Conservation (phyloP, 1,140 invertebrate genomes). For the Pinna nobilis region DNA sequence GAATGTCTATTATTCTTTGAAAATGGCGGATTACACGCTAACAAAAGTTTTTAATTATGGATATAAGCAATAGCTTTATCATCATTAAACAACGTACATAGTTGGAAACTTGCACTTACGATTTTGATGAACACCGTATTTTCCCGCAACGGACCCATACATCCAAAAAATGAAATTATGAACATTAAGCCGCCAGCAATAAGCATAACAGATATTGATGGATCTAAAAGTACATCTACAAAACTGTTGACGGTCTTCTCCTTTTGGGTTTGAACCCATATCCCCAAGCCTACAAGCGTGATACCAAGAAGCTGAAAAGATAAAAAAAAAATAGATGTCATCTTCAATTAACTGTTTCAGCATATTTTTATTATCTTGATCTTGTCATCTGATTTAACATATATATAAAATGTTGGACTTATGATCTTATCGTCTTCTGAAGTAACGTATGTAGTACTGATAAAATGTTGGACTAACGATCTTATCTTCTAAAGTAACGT, state of each 20-base stretch:
- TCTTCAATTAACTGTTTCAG: too few relatives aligned
- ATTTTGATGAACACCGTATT: conserved; percentile 94
- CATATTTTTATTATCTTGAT: too few relatives aligned
- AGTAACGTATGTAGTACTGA: too few relatives aligned
- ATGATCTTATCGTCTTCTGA: too few relatives aligned
- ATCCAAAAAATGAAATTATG: conserved; percentile 91
- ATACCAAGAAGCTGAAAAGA: background rate
- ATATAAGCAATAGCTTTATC: background rate
- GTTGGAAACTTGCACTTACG: conserved; percentile 84
- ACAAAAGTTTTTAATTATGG: background rate
- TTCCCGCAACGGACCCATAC: conserved; percentile 92
- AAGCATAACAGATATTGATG: conserved; percentile 87
- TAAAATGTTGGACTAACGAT: too few relatives aligned
- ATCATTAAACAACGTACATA: background rate
- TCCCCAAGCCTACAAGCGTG: conserved; percentile 83
- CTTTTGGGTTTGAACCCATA: conserved; percentile 93
- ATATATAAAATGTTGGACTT: too few relatives aligned
- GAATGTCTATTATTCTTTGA: too few relatives aligned
- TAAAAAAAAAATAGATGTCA: too few relatives aligned
- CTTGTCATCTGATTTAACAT: too few relatives aligned
- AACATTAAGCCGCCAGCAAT: conserved; percentile 90
- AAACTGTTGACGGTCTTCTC: conserved; percentile 90
- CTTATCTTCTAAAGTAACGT: too few relatives aligned
- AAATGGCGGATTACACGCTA: too few relatives aligned
- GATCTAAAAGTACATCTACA: conserved; percentile 92